Evolutionary conservation across 2,888 invertebrate species (phyloP), one percentile per base, ranked within the genome.

Genomic region (Ormia ochracea): DNA sequence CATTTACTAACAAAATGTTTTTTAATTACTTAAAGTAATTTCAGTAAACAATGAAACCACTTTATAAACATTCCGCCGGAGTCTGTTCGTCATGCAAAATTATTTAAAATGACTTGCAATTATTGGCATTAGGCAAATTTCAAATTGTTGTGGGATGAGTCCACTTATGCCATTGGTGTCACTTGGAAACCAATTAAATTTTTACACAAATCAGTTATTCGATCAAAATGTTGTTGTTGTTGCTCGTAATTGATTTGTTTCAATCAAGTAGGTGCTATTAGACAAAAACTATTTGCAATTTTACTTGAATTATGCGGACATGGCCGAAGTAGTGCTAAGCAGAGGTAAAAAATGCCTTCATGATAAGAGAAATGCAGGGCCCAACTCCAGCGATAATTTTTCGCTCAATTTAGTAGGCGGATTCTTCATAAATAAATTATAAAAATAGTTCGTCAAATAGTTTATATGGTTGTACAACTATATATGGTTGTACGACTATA

Each of bases 201-300:
- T 75, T 68, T 61, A 61, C 45, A 52, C 36, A 61, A 65, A 74
- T 66, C 56, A 68, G 43, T n/a, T n/a, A n/a, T n/a, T 68, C 59
- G 43, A 75, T 68, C 50, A 75, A 50, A 75, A 61, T 28, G 12
- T 58, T 48, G 75, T 36, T 48, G 75, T 36, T 66, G 79, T 70
- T 59, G 54, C 79, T 70, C 54, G 70, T 61, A 66, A 79, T 79
- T 70, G 75, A 79, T 66, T 66, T 59, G 59, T 70, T 66, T 75
- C 50, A 59, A 75, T 70, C 68, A 56, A 68, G 45, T 68, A 79
- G 75, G 79, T 79, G 79, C 70, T 33, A 61, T 66, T 72, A 66
- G 59, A 45, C 26, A 63, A 72, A 26, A 63, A 54, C 6, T 56
- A 61, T 12, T 21, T 9, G 43, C 5, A 9, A 48, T 38, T 48